phyloP scores from a whole-genome alignment of 2,797 vertebrate species.

The Esox lucius region DNA sequence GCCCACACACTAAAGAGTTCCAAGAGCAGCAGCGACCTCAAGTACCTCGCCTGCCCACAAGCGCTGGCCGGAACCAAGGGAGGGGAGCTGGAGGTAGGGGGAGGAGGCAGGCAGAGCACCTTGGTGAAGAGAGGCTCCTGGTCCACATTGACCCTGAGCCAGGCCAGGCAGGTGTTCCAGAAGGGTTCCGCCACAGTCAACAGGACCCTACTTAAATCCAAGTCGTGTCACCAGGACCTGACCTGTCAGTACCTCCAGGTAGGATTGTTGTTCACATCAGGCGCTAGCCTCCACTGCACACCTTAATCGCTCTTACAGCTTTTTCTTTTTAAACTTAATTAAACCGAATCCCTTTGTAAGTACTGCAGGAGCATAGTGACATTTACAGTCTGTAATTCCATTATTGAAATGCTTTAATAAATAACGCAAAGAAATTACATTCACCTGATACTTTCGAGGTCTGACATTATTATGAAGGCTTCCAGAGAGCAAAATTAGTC shows the following conservation, averaged over 20 bases:
- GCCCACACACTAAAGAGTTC: conserved; percentile 93
- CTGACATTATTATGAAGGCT: not conserved
- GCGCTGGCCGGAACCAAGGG: conserved; percentile 72
- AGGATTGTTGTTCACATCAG: conserved; percentile 59
- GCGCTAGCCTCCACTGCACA: not conserved
- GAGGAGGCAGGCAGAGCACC: conserved; percentile 79
- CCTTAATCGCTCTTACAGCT: not conserved
- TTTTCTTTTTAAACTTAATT: not conserved
- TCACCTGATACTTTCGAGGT: not conserved
- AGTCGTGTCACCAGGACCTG: conserved; percentile 95
- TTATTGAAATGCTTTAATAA: not conserved
- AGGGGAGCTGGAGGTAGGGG: conserved; percentile 71
- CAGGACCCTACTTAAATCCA: conserved; percentile 93
- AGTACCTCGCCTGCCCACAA: conserved; percentile 71
- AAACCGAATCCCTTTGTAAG: not conserved
- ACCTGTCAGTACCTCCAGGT: conserved; percentile 97
- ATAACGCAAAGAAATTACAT: not conserved
- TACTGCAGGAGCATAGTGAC: not conserved
- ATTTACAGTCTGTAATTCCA: not conserved
- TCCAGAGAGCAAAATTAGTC: not conserved
- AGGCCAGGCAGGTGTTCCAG: conserved; percentile 94
- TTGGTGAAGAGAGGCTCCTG: conserved; percentile 94
- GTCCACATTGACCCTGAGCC: conserved; percentile 95
- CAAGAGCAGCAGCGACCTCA: conserved; percentile 96
- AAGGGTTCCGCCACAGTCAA: conserved; percentile 95